These are phyloP conservation scores for Sebastes reedi DNA, from an alignment of 2,797 vertebrate species.

Conservation along the genomic window DNA sequence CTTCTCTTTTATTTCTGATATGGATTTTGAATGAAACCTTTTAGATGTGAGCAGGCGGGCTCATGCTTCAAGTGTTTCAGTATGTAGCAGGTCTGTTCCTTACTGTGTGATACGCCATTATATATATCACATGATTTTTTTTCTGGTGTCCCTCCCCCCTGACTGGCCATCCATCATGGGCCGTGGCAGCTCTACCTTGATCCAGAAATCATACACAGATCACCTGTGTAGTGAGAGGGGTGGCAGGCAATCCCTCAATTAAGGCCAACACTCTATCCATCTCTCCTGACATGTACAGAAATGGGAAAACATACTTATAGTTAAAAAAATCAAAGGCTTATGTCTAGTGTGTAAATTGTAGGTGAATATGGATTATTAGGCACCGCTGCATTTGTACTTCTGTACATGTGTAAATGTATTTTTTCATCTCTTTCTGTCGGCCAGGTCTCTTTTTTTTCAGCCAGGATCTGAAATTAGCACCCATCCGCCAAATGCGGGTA, in stretches of 20 bases:
- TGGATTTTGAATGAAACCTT: conserved; percentile 19
- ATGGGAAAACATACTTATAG: not conserved
- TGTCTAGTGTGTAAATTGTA: not conserved
- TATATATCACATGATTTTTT: conserved; percentile 41
- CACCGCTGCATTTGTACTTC: not conserved
- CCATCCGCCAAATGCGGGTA: too few relatives aligned
- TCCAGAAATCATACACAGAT: conserved; percentile 71
- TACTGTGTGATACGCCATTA: conserved; percentile 13
- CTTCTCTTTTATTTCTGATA: not conserved
- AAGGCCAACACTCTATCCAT: conserved; percentile 57
- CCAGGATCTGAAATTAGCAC: too few relatives aligned
- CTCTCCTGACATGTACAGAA: conserved; percentile 40
- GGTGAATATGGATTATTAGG: not conserved
- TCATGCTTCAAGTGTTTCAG: conserved; percentile 29
- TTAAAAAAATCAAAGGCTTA: not conserved
- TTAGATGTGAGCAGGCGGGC: not conserved
- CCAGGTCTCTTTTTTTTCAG: not conserved
- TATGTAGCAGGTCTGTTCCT: not conserved
- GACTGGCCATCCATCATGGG: conserved; percentile 63
- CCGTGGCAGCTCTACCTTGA: conserved; percentile 52
- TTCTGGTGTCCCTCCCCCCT: conserved; percentile 21
- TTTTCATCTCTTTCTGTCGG: not conserved
- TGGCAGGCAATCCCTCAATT: conserved; percentile 67
- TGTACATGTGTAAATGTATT: not conserved
- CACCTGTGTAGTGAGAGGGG: conserved; percentile 59